Evolutionary conservation across 2,888 invertebrate species (phyloP).

Genomic region (Smittia aterrima): DNA sequence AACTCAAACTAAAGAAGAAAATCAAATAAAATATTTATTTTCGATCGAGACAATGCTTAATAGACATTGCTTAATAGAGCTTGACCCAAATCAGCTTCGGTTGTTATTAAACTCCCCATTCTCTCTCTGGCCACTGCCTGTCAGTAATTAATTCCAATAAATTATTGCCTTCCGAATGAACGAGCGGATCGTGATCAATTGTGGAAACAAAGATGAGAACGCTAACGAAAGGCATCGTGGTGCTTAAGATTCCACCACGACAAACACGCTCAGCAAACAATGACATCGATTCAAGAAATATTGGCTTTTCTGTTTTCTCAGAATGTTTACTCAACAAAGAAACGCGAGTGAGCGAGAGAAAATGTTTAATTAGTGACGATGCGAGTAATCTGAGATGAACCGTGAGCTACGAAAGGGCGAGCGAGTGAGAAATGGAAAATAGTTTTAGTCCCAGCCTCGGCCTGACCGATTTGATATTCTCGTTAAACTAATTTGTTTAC

Average conservation of each 20-base stretch:
- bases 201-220: constrained; percentile 29
- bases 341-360: not conserved
- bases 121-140: not conserved
- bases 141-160: constrained; percentile 36
- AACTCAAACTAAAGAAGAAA: not conserved
- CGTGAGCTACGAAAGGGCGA: constrained; percentile 2
- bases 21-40: not conserved
- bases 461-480: constrained; percentile 20
- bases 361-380: constrained; percentile 14
- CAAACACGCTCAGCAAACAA: constrained; percentile 32
- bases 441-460: not conserved
- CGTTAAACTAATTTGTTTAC: constrained; percentile 24
- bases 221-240: not conserved
- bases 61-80: constrained; percentile 37
- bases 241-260: constrained; percentile 21
- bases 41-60: not conserved
- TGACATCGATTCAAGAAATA: constrained; percentile 22
- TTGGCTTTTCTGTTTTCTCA: constrained; percentile 26
- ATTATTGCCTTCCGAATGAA: constrained; percentile 22
- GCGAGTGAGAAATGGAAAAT: not conserved
- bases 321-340: constrained; percentile 30
- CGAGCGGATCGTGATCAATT: constrained; percentile 35
- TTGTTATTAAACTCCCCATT: too few species aligned
- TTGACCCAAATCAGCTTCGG: constrained; percentile 30
- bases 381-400: constrained; percentile 20